Percentiles rank a stretch among this genome's conserved stretches.
Conservation (phyloP, 1,140 invertebrate species). For the Drosophila rhopaloa region DNA sequence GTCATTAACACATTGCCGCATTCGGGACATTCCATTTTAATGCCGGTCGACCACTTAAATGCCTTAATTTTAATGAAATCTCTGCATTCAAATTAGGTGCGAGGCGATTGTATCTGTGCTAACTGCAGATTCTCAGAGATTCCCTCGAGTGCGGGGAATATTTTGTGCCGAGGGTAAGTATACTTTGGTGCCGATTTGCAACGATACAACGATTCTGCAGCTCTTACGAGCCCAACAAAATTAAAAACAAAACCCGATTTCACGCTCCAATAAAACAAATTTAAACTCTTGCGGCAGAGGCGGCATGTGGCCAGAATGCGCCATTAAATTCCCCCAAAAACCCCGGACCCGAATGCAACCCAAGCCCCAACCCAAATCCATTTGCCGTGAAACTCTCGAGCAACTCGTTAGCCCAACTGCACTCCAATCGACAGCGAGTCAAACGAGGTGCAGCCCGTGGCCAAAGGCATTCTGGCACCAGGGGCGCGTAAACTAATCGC, state of each 20-base stretch:
- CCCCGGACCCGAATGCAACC: not conserved
- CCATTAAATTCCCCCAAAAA: slow-evolving; percentile 54
- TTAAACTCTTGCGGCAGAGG: slow-evolving; percentile 42
- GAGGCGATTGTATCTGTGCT: slow-evolving; percentile 71
- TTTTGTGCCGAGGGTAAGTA: slow-evolving; percentile 19
- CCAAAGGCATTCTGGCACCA: slow-evolving; percentile 42
- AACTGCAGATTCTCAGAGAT: slow-evolving; percentile 27
- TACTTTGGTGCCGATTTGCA: not conserved
- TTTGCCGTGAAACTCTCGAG: slow-evolving; percentile 57
- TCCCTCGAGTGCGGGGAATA: not conserved
- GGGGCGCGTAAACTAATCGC: slow-evolving; percentile 70
- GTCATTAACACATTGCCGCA: slow-evolving; percentile 74
- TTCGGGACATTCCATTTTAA: slow-evolving; percentile 44
- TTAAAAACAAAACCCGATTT: slow-evolving; percentile 60
- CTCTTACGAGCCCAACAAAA: slow-evolving; percentile 17
- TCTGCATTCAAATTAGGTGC: slow-evolving; percentile 72
- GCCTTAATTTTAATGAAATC: slow-evolving; percentile 55
- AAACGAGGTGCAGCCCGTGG: slow-evolving; percentile 37
- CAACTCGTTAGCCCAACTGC: slow-evolving; percentile 49
- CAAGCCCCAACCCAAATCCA: slow-evolving; percentile 24
- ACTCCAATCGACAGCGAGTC: slow-evolving; percentile 49
- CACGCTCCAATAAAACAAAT: slow-evolving; percentile 69
- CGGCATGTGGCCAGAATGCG: slow-evolving; percentile 54
- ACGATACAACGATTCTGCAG: not conserved
- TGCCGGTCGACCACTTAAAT: slow-evolving; percentile 46